Percentiles rank a stretch among this genome's conserved stretches.
Conservation (phyloP, 2,888 invertebrate genomes). For the Eupithecia vulgata region DNA sequence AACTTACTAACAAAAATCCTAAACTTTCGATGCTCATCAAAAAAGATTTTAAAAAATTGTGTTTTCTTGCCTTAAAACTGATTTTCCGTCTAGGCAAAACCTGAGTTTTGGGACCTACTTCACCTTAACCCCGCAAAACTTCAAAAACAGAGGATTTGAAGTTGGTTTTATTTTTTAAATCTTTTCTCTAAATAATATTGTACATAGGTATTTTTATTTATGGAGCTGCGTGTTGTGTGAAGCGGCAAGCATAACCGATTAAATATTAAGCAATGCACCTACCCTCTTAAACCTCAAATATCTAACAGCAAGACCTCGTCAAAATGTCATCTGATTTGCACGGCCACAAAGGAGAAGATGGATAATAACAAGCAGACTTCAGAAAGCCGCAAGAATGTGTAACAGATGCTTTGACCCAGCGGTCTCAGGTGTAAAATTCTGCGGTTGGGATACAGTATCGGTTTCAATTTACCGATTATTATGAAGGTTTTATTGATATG, state of each 20-base stretch:
- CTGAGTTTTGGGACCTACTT: no score
- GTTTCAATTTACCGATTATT: constrained; percentile 33
- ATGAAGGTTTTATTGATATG: constrained; percentile 23
- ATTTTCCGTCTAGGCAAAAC: no score
- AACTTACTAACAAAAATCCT: no score
- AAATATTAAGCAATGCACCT: neutral
- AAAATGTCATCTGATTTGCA: constrained; percentile 15
- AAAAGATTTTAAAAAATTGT: no score
- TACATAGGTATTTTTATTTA: neutral
- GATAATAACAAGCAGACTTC: constrained; percentile 16
- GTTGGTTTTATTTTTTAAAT: no score
- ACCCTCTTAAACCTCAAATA: neutral
- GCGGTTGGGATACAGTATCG: constrained; percentile 38
- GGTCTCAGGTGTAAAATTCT: constrained; percentile 46
- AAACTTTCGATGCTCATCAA: no score
- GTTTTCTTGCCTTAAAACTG: no score
- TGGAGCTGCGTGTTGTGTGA: neutral
- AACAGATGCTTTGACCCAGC: constrained; percentile 42
- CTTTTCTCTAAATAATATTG: no score
- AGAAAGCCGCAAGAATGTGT: constrained; percentile 42
- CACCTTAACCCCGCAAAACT: no score
- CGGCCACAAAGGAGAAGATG: constrained; percentile 14
- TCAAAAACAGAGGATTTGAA: no score
- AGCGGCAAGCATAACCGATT: neutral
- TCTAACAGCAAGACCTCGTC: neutral